Percentiles rank a stretch among this genome's conserved stretches.
These are phyloP conservation scores for Stegodyphus dumicola DNA, from an alignment of 1,140 invertebrate species.

Conservation along the genomic window DNA sequence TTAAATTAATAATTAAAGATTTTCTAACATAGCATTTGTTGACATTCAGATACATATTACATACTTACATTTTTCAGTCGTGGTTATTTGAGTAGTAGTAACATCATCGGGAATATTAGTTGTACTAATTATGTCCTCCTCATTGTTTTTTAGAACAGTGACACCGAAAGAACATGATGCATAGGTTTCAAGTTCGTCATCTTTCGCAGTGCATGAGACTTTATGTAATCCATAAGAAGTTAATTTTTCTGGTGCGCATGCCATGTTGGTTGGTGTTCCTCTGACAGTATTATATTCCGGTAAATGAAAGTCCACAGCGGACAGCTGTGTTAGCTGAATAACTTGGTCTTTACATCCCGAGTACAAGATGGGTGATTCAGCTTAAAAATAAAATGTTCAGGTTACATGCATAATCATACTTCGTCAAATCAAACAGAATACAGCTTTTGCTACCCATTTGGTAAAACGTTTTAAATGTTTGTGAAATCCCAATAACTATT, in stretches of 20 bases:
- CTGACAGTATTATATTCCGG: background rate
- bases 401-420: no score
- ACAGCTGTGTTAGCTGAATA: background rate
- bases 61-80: no score
- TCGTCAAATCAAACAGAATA: no score
- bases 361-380: background rate
- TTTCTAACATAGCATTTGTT: no score
- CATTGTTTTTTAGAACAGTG: background rate
- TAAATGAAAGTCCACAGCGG: background rate
- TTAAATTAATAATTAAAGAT: no score
- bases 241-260: background rate
- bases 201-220: background rate
- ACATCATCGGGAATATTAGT: no score
- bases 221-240: background rate
- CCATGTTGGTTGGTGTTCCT: background rate
- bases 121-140: background rate
- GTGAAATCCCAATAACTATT: no score
- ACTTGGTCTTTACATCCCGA: background rate
- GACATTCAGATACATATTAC: no score
- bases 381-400: background rate
- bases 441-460: no score
- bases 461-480: no score
- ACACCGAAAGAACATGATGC: background rate
- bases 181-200: background rate
- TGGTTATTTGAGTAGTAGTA: no score